Base-by-base conservation (phyloP, 1,140 invertebrate species). In the Heliconius melpomene region DNA sequence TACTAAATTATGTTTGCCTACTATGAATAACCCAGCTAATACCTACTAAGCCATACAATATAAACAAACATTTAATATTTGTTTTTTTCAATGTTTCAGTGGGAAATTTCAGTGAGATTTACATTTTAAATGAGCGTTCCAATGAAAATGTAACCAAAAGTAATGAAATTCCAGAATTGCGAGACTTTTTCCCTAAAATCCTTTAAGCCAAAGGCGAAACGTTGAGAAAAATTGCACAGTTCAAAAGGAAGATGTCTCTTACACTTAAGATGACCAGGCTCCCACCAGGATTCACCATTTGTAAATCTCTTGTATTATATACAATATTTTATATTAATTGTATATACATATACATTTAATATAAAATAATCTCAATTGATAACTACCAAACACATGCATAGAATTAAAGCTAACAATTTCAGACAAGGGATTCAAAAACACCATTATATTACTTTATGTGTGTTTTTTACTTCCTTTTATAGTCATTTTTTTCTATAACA, bases 181-280 rank as follows among this genome's bases (percentile, higher is more conserved):
- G 8, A 1, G 57, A 60, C 57, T 60, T 60, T 60, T 60, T 60
- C 23, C n/a, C 57, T 60, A 23, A 60, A 60, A 60, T 60, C 57
- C 23, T 60, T 60, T 60, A 23, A 60, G 57, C 57, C n/a, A 11
- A 60, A 60, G 23, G 57, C 57, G 57, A 60, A 60, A 60, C n/a
- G 57, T n/a, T 60, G 57, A 23, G 57, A 60, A 60, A 60, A 60
- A 60, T 60, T 60, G n/a, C n/a, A 60, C 57, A 60, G n/a, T 60
- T 60, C n/a, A 60, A 60, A 9, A 26, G 9, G 9, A 60, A 60
- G 2, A 23, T 23, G 57, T 46, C 3, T n/a, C 57, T 60, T 60
- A 23, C 2, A 26, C 9, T 60, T 60, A n/a, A 26, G 9, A 26
- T 60, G 57, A 11, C 9, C 57, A 8, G 20, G 20, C 20, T n/a